Conservation (phyloP, 2,888 invertebrate genomes). For the Minunthozetes semirufus region DNA sequence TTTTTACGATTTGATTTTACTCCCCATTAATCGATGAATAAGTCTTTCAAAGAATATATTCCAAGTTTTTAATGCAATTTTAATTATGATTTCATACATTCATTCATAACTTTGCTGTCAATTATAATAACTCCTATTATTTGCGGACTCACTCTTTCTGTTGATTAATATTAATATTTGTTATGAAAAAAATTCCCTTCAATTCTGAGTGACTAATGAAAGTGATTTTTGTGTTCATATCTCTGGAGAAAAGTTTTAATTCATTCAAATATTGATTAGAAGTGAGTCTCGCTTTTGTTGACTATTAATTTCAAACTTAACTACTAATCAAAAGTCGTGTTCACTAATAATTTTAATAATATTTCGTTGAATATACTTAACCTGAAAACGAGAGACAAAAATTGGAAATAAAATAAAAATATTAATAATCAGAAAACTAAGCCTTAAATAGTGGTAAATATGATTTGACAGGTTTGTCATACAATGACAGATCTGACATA, state of each 20-base stretch:
- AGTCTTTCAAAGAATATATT: too few species aligned
- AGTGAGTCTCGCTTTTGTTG: not conserved
- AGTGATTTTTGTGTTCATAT: not conserved
- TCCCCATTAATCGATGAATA: too few species aligned
- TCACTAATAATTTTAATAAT: not conserved
- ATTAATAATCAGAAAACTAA: not conserved
- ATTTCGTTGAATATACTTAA: constrained; percentile 3
- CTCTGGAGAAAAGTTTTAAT: not conserved
- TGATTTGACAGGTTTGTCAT: not conserved
- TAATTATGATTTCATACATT: not conserved
- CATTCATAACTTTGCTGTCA: not conserved
- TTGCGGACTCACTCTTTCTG: not conserved
- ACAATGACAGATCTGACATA: constrained; percentile 10
- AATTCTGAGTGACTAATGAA: not conserved
- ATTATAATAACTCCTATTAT: not conserved
- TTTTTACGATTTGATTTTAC: too few species aligned
- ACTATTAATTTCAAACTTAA: too few species aligned
- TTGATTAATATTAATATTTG: not conserved
- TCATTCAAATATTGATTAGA: not conserved
- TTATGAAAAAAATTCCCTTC: not conserved
- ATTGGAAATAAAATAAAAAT: too few species aligned
- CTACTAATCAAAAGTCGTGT: constrained; percentile 18
- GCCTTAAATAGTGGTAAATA: not conserved
- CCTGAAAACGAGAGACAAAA: constrained; percentile 11
- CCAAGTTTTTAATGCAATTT: too few species aligned